Conservation (phyloP, 2,888 invertebrate species). For the Axea sp. region DNA sequence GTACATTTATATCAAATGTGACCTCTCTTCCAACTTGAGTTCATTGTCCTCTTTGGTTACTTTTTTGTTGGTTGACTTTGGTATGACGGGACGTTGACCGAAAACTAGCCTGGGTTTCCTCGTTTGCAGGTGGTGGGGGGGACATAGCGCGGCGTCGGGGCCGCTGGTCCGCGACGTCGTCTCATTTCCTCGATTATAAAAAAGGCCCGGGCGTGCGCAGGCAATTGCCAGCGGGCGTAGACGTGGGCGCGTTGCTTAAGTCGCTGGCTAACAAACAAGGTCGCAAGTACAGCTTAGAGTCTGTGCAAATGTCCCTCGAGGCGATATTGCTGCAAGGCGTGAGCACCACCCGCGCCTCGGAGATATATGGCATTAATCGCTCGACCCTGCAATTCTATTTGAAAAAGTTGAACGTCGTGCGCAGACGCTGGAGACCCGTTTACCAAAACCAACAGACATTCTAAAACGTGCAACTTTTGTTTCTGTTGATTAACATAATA, state of each 20-base stretch:
- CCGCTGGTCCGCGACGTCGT: slow-evolving; percentile 69
- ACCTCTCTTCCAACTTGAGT: slow-evolving; percentile 31
- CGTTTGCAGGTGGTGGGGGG: slow-evolving; percentile 78
- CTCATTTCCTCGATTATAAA: slow-evolving; percentile 77
- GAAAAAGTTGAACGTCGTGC: slow-evolving; percentile 81
- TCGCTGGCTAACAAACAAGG: slow-evolving; percentile 77
- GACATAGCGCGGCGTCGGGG: slow-evolving; percentile 74
- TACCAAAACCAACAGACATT: slow-evolving; percentile 20
- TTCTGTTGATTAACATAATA: background rate
- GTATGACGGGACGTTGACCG: slow-evolving; percentile 70
- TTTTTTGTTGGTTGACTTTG: slow-evolving; percentile 56
- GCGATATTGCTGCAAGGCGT: slow-evolving; percentile 80
- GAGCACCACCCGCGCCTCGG: slow-evolving; percentile 80
- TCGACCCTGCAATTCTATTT: slow-evolving; percentile 81
- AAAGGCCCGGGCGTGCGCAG: slow-evolving; percentile 70
- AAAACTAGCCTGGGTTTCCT: slow-evolving; percentile 78
- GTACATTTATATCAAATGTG: background rate
- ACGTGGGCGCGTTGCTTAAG: slow-evolving; percentile 77
- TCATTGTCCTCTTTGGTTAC: slow-evolving; percentile 49
- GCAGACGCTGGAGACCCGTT: slow-evolving; percentile 74
- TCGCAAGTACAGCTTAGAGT: slow-evolving; percentile 80
- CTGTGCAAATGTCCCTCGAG: slow-evolving; percentile 80
- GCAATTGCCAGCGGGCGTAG: slow-evolving; percentile 72
- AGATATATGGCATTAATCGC: slow-evolving; percentile 81
- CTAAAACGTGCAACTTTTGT: background rate